A percentile compares a stretch with the other conserved stretches of the same genome.
These are phyloP conservation scores for Chloroclystis v-ata DNA, from an alignment of 2,888 invertebrate genomes.

Conservation along the genomic window DNA sequence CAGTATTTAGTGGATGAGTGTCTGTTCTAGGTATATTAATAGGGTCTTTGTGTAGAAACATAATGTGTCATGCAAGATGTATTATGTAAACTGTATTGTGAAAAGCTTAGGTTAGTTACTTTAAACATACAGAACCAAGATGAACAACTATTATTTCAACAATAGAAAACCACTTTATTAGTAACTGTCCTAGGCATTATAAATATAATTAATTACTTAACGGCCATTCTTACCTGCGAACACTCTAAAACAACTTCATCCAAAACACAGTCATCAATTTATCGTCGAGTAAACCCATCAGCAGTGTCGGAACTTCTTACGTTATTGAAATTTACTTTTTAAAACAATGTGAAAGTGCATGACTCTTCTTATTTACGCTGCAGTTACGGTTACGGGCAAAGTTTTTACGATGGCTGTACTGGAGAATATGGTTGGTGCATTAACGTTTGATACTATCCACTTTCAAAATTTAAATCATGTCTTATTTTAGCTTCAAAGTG, in stretches of 20 bases:
- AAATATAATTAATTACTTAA: conserved; percentile 20
- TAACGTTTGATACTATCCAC: conserved; percentile 64
- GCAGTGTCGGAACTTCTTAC: conserved; percentile 53
- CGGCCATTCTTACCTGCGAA: conserved; percentile 35
- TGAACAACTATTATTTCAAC: too few relatives aligned
- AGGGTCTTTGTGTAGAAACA: background rate
- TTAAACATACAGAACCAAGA: too few relatives aligned
- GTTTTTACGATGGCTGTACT: conserved; percentile 66
- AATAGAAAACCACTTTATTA: too few relatives aligned
- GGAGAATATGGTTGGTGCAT: conserved; percentile 68
- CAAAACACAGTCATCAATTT: conserved; percentile 40
- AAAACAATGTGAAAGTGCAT: conserved; percentile 67
- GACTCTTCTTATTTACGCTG: conserved; percentile 47
- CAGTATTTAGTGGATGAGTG: conserved; percentile 14
- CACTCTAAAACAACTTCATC: conserved; percentile 29
- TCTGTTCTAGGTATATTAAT: conserved; percentile 1
- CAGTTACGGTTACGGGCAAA: conserved; percentile 54
- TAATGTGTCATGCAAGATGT: too few relatives aligned
- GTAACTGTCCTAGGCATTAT: too few relatives aligned
- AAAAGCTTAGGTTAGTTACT: too few relatives aligned
- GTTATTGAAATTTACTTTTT: conserved; percentile 70
- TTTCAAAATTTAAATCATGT: conserved; percentile 60
- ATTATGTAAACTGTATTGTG: too few relatives aligned
- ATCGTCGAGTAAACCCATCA: conserved; percentile 41
- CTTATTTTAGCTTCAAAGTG: conserved; percentile 31